A percentile compares a stretch with the other conserved stretches of the same genome.
Conservation (phyloP, 2,113 vertebrate genomes). For the Gymnobelideus leadbeateri region DNA sequence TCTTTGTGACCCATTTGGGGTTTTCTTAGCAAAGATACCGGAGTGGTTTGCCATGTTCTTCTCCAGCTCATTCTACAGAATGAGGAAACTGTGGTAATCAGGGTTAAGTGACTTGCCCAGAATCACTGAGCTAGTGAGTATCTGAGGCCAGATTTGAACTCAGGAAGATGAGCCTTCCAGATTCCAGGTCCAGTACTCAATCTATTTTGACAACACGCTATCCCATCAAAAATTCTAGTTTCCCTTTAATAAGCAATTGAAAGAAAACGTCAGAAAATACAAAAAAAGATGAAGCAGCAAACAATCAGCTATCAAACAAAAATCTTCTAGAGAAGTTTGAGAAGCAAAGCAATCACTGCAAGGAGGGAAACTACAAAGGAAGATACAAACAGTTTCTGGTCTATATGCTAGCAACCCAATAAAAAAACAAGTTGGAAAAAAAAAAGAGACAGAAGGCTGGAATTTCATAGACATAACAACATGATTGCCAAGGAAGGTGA, state of each 20-base stretch:
- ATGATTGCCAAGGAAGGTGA: neutral
- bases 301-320: neutral
- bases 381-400: neutral
- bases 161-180: neutral
- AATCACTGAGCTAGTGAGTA: neutral
- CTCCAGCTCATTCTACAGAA: neutral
- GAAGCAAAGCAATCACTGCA: neutral
- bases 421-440: neutral
- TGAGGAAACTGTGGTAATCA: neutral
- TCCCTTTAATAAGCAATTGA: neutral
- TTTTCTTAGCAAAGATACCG: neutral
- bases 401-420: neutral
- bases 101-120: neutral
- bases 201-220: neutral
- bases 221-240: neutral
- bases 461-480: neutral
- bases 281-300: neutral
- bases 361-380: neutral
- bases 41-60: neutral
- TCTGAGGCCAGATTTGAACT: neutral
- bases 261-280: neutral
- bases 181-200: neutral
- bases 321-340: neutral
- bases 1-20: neutral
- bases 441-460: neutral